A percentile compares a stretch with the other conserved stretches of the same genome.
phyloP scores from a whole-genome alignment of 2,888 invertebrate species.

The Acronicta alni region DNA sequence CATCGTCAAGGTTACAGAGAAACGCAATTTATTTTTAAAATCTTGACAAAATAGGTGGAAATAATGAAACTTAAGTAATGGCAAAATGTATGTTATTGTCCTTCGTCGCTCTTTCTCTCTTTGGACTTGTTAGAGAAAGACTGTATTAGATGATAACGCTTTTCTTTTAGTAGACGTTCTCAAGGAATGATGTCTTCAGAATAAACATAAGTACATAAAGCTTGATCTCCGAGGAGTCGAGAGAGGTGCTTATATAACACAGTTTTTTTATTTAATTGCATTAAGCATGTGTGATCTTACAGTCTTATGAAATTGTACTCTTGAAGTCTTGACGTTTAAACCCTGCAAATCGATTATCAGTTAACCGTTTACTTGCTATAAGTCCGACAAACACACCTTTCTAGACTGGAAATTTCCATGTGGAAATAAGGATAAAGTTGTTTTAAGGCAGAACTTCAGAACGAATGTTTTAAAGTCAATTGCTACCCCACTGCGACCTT shows the following conservation, averaged over 20 bases:
- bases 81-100: constrained; percentile 7
- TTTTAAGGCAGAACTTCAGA: constrained; percentile 18
- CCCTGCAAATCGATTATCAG: too few species aligned
- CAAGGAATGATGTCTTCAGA: too few species aligned
- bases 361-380: too few species aligned
- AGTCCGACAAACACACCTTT: background rate
- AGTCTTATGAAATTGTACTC: too few species aligned
- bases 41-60: constrained; percentile 18
- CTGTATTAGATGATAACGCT: too few species aligned
- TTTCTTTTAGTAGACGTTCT: too few species aligned
- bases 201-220: too few species aligned
- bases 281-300: too few species aligned
- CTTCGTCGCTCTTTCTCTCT: constrained; percentile 23
- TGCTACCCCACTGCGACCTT: constrained; percentile 33
- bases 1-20: constrained; percentile 52
- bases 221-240: too few species aligned
- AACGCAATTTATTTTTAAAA: constrained; percentile 28
- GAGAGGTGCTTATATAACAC: too few species aligned
- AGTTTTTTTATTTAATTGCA: too few species aligned
- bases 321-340: too few species aligned
- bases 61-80: constrained; percentile 20
- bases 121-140: background rate
- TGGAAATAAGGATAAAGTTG: constrained; percentile 11
- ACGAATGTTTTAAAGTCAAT: constrained; percentile 33
- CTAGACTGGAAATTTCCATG: constrained; percentile 6